A percentile compares a stretch with the other conserved stretches of the same genome.
These are phyloP conservation scores for Pampus argenteus DNA, from an alignment of 2,797 vertebrate species.

Conservation along the genomic window DNA sequence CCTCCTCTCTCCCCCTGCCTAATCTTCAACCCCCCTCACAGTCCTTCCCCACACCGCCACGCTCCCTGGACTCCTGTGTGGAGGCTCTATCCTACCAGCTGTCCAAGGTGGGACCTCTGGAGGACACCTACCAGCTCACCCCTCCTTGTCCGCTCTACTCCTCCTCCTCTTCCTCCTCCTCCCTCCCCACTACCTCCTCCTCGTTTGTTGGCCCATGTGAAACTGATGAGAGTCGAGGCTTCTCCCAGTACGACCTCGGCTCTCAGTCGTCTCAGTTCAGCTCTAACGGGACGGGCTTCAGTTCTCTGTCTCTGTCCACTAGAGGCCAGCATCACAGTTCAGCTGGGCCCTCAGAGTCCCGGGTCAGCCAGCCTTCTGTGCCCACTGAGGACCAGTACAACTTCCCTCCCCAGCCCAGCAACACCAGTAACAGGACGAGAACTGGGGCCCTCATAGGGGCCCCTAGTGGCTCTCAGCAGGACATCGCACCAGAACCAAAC, in stretches of 20 bases:
- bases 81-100: constrained; percentile 59
- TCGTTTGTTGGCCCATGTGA: constrained; percentile 74
- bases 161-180: constrained; percentile 25
- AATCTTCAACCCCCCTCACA: constrained; percentile 1
- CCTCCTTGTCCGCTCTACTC: constrained; percentile 52
- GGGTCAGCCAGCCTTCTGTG: constrained; percentile 32
- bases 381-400: constrained; percentile 65
- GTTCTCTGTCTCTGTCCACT: neutral
- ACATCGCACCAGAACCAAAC: neutral
- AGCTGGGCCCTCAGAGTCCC: neutral
- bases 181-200: constrained; percentile 22
- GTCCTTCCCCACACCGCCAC: constrained; percentile 18
- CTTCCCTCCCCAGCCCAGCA: constrained; percentile 17
- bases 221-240: constrained; percentile 84
- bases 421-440: neutral
- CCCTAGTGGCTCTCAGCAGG: no score
- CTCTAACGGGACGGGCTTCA: constrained; percentile 29
- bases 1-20: constrained; percentile 10
- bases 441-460: neutral
- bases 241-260: constrained; percentile 73
- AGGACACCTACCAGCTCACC: constrained; percentile 58
- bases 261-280: constrained; percentile 11
- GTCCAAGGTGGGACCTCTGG: constrained; percentile 72
- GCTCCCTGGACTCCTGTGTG: constrained; percentile 53
- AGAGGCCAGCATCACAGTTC: neutral